Base-by-base conservation (phyloP, 2,797 vertebrate genomes). In the Poecilia velifera region DNA sequence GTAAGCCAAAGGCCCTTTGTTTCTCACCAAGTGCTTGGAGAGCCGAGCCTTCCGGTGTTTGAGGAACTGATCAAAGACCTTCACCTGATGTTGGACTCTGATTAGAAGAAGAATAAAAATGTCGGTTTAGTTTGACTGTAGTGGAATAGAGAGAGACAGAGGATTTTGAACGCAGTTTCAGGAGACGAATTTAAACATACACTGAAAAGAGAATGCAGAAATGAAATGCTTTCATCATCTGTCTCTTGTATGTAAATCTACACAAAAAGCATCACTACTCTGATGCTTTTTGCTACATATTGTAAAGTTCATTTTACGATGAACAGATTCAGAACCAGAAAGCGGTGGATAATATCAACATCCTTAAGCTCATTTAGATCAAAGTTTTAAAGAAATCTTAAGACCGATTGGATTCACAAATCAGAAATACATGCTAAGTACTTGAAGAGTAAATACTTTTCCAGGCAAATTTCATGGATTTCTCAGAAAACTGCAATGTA, bases 21-120 rank as follows among this genome's bases (percentile, higher is more conserved):
- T 41, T 89, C 93, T 94, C 79, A 96, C 96, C 91, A 96, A 53
- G 84, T 96, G 96, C 76, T 93, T 89, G 45, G 78, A 94, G 16
- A 96, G 91, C 59, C 80, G 75, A 13, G 95, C 95, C 62, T 93
- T 94, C 84, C 94, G 90, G 91, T 96, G 95, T 82, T 94, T 96
- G 45, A 96, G 82, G 31, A 96, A 88, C 84, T 95, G 92, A 71
- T 96, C 91, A 80, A 96, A 96, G 59, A 95, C 90, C 82, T 92
- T 90, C 46, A 90, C 93, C 76, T 96, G 94, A 80, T 95, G 94
- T 81, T 95, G 93, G 82, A 96, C 87, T 88, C 95, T 96, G 77
- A 83, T 77, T 1, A 74, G 28, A 83, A 4, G 53, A 80, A 80
- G 16, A 78, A 59, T 53, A 8, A 51, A 79, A 1, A 79, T 0